These are phyloP conservation scores for Lasioglossum calceatum DNA, from an alignment of 2,888 invertebrate species.

Conservation along the genomic window DNA sequence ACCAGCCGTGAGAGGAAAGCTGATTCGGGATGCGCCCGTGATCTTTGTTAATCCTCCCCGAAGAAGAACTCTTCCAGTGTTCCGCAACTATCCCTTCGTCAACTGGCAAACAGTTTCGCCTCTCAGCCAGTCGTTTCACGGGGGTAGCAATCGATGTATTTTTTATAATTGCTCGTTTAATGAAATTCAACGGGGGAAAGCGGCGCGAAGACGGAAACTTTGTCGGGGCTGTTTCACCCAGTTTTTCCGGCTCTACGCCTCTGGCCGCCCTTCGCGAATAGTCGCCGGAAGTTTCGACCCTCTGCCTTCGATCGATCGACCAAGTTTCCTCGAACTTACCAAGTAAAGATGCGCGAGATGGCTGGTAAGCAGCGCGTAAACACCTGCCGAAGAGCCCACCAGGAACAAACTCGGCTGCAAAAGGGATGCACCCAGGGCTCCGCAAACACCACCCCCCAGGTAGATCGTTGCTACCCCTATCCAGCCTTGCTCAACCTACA, in stretches of 20 bases:
- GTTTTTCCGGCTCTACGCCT: neutral
- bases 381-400: slow-evolving; percentile 96
- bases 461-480: slow-evolving; percentile 90
- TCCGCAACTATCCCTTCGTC: neutral
- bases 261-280: neutral
- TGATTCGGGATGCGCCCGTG: neutral
- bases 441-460: slow-evolving; percentile 90
- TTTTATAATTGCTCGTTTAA: slow-evolving; percentile 25
- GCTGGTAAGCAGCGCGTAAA: slow-evolving; percentile 94
- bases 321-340: slow-evolving; percentile 83
- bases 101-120: neutral
- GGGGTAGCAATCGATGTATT: neutral
- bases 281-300: neutral
- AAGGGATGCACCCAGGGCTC: slow-evolving; percentile 91
- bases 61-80: neutral
- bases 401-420: slow-evolving; percentile 91
- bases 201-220: slow-evolving; percentile 1
- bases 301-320: slow-evolving; percentile 10
- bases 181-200: neutral
- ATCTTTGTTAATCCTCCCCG: slow-evolving; percentile 18
- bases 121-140: neutral
- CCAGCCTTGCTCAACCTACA: slow-evolving; percentile 90
- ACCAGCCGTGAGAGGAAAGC: slow-evolving; percentile 7
- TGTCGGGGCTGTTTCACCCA: slow-evolving; percentile 17
- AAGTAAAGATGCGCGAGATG: slow-evolving; percentile 93